Evolutionary conservation across 2,113 vertebrate species (phyloP).

Genomic region (Atrichornis clamosus): DNA sequence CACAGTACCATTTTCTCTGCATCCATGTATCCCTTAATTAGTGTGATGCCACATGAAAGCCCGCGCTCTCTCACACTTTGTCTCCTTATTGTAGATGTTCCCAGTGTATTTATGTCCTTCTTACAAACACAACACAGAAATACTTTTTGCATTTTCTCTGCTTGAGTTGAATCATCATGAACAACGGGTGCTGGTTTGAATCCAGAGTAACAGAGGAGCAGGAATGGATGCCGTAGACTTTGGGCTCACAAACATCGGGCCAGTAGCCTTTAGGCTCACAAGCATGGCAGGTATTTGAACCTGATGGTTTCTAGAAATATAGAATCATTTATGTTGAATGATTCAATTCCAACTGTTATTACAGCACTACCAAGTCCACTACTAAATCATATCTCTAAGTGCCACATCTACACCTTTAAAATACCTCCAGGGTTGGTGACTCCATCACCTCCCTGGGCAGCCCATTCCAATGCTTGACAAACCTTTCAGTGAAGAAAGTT

Average conservation of each 20-base stretch:
- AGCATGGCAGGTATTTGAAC: background rate
- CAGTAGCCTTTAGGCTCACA: background rate
- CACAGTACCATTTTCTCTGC: slow-evolving; percentile 10
- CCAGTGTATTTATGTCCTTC: background rate
- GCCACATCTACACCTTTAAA: background rate
- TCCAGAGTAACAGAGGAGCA: background rate
- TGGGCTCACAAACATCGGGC: background rate
- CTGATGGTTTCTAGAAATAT: background rate
- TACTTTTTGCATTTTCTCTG: background rate
- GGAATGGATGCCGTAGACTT: background rate
- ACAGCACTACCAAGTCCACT: background rate
- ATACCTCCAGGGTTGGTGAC: background rate
- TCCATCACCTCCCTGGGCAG: background rate
- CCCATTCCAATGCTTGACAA: background rate
- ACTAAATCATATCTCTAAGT: background rate
- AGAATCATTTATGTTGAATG: background rate
- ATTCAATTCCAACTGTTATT: background rate
- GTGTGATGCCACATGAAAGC: slow-evolving; percentile 17
- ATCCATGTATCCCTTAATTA: slow-evolving; percentile 33
- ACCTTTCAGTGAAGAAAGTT: background rate
- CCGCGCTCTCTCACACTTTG: slow-evolving; percentile 1
- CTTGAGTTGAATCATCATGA: background rate
- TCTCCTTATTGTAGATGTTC: slow-evolving; percentile 4
- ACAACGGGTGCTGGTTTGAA: background rate
- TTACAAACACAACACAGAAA: background rate